Percentiles rank a stretch among this genome's conserved stretches.
Conservation (phyloP, 2,797 vertebrate genomes). For the Urophycis tenuis region DNA sequence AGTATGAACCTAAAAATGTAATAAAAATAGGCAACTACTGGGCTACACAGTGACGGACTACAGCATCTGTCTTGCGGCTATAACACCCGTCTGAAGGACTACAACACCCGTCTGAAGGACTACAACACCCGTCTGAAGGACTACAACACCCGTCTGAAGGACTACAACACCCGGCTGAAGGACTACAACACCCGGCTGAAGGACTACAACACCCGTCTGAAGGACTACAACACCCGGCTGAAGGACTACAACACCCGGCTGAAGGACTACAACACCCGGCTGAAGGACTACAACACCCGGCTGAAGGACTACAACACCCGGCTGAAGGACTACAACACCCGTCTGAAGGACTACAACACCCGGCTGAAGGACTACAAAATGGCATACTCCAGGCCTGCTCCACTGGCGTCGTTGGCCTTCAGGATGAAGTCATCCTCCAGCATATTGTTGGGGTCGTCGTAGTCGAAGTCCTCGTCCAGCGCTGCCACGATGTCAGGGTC, state of each 20-base stretch:
- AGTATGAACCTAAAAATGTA: too few relatives aligned
- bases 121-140: not conserved
- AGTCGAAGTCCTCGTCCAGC: constrained; percentile 95
- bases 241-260: not conserved
- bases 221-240: not conserved
- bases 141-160: not conserved
- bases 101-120: not conserved
- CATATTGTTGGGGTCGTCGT: constrained; percentile 83
- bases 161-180: not conserved
- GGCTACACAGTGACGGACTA: too few relatives aligned
- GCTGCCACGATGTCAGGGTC: constrained; percentile 95
- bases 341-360: not conserved
- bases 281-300: not conserved
- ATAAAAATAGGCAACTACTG: too few relatives aligned
- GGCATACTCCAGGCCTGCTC: constrained; percentile 51
- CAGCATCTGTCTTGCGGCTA: too few relatives aligned
- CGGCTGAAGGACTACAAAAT: not conserved
- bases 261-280: not conserved
- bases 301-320: not conserved
- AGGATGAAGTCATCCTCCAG: constrained; percentile 92
- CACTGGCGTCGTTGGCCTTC: constrained; percentile 72
- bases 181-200: not conserved
- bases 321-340: not conserved
- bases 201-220: not conserved
- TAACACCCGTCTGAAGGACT: not conserved